Base-by-base conservation (phyloP, 2,113 vertebrate species). In the Cyprinodon tularosa region DNA sequence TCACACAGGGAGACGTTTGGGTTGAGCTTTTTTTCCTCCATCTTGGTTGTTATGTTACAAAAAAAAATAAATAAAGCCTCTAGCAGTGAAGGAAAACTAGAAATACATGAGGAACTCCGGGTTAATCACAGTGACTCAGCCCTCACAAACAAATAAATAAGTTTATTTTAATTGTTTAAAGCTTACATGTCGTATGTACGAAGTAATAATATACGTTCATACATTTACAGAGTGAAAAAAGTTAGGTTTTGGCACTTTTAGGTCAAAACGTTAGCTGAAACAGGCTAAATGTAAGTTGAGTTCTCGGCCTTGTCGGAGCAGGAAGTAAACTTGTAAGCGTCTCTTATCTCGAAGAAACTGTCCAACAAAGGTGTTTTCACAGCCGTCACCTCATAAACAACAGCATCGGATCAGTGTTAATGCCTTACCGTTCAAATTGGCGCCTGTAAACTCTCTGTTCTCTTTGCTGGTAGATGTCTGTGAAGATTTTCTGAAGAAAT, bases 251-350 rank as follows among this genome's bases (percentile, higher is more conserved):
- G 3, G 39, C 20, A 38, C 22, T 73, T 68, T 68, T 9, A 68
- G 47, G 36, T n/a, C 66, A 45, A 42, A 53, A 74, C 59, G 68
- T 81, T 59, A 86, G 81, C 82, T 62, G 40, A 71, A 75, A 74
- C 8, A 38, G 20, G 74, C 74, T 82, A 74, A 72, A 68, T 72
- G 75, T 71, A 85, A 86, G 47, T 86, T 83, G 80, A 88, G 78
- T 84, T 87, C 40, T 86, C 76, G 92, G 92, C 91, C 92, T 93
- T 83, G 74, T 87, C 76, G 70, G 87, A 94, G 78, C 94, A 94
- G 94, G 94, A 95, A 95, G 94, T 95, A 89, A 64, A 92, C 83
- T 86, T 86, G 83, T 85, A 86, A 79, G 78, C 90, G 87, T 76
- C 62, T 71, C 82, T 84, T 72, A 79, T 61, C 22, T 65, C 77